Percentiles rank a stretch among this genome's conserved stretches.
phyloP scores from a whole-genome alignment of 2,113 vertebrate species.

The Trematomus loennbergii region DNA sequence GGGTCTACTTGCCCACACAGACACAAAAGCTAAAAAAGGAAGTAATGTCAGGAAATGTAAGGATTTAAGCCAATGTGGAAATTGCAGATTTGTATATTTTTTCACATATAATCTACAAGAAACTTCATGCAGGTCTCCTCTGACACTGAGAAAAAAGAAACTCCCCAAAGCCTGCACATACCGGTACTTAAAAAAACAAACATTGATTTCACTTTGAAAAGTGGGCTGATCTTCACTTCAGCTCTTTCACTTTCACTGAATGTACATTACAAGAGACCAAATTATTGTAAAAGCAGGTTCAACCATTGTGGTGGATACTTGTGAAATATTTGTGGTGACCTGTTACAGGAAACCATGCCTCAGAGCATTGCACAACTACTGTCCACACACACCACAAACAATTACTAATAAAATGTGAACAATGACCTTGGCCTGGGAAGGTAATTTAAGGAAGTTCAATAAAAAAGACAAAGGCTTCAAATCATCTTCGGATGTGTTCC shows the following conservation, averaged over 20 bases:
- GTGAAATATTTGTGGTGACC: too few species aligned
- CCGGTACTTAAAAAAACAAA: background rate
- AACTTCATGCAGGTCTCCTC: background rate
- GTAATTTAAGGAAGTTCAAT: background rate
- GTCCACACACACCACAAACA: background rate
- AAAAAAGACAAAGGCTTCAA: too few species aligned
- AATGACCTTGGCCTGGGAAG: background rate
- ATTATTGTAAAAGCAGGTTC: too few species aligned
- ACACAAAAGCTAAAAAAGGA: too few species aligned
- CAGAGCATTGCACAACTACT: background rate
- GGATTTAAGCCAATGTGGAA: background rate
- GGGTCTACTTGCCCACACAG: background rate
- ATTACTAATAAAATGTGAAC: background rate
- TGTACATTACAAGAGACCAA: too few species aligned
- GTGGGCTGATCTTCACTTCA: background rate
- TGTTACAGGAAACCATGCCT: background rate
- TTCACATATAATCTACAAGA: background rate
- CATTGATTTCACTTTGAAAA: background rate
- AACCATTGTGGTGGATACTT: too few species aligned
- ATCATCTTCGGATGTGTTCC: too few species aligned
- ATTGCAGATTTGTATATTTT: background rate
- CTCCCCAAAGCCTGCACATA: background rate
- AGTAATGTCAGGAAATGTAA: background rate
- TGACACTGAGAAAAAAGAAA: background rate
- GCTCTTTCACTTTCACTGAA: too few species aligned